Conservation (phyloP, 2,113 vertebrate genomes). For the Nematolebias whitei region DNA sequence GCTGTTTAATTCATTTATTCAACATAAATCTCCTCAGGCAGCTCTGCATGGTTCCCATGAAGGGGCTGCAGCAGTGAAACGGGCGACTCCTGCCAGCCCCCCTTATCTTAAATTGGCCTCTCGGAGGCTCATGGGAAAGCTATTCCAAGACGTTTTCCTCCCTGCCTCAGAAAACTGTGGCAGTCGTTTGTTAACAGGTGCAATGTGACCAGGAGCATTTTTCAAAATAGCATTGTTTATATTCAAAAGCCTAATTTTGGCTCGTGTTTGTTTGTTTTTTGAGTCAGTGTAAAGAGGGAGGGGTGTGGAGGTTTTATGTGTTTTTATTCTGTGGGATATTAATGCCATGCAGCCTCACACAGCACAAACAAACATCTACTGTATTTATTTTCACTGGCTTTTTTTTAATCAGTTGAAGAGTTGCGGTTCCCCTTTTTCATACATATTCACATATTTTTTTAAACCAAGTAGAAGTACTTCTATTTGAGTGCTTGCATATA, state of each 20-base stretch:
- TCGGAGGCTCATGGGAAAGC: slow-evolving; percentile 84
- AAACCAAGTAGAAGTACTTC: too few relatives aligned
- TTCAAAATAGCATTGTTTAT: slow-evolving; percentile 51
- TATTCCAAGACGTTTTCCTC: slow-evolving; percentile 78
- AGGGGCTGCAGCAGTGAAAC: slow-evolving; percentile 66
- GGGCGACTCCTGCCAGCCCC: slow-evolving; percentile 72
- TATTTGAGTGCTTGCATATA: too few relatives aligned
- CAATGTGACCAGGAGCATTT: slow-evolving; percentile 46
- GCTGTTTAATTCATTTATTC: slow-evolving; percentile 60
- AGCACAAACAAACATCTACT: too few relatives aligned
- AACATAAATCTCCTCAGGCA: slow-evolving; percentile 66
- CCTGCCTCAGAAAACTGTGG: slow-evolving; percentile 65
- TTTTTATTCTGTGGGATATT: not conserved
- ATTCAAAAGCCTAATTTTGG: slow-evolving; percentile 25
- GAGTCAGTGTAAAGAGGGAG: not conserved
- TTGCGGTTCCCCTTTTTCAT: too few relatives aligned
- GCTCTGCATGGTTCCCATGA: slow-evolving; percentile 81
- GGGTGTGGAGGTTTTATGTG: not conserved
- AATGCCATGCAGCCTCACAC: too few relatives aligned
- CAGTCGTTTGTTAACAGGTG: slow-evolving; percentile 78
- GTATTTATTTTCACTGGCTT: too few relatives aligned
- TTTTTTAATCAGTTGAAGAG: too few relatives aligned
- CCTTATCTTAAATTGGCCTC: slow-evolving; percentile 77
- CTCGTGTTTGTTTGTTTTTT: slow-evolving; percentile 26
- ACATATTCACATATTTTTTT: too few relatives aligned